These are phyloP conservation scores for Tolmerus cingulatus DNA, from an alignment of 2,888 invertebrate genomes.

Conservation along the genomic window DNA sequence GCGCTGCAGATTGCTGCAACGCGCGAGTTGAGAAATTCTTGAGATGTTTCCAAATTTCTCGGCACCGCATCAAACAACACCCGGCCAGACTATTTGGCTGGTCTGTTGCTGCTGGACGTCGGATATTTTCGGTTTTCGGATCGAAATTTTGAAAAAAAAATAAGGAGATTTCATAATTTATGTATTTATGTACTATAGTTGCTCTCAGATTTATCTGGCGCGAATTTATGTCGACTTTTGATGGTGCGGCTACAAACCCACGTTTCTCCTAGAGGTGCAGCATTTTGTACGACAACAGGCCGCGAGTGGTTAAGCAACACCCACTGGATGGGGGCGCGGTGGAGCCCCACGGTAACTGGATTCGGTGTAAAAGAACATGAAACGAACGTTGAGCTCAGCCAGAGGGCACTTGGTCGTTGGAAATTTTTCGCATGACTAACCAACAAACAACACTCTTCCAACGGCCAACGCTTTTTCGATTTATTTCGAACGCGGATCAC, in stretches of 20 bases:
- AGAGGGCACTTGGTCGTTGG: neutral
- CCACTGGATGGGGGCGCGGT: neutral
- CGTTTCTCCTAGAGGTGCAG: neutral
- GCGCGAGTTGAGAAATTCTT: neutral
- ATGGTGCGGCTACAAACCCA: neutral
- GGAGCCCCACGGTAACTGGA: neutral
- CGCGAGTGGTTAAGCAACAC: neutral
- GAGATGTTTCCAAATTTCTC: conserved; percentile 6
- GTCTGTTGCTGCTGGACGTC: neutral
- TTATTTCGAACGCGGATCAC: neutral
- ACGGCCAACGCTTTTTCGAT: neutral
- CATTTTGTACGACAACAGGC: neutral
- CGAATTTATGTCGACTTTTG: neutral
- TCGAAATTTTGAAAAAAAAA: neutral
- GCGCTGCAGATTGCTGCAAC: neutral
- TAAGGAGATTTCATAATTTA: neutral
- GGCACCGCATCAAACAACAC: neutral
- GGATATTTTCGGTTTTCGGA: neutral
- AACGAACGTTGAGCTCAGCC: neutral
- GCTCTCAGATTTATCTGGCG: neutral
- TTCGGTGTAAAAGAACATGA: conserved; percentile 9
- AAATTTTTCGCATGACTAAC: conserved; percentile 31
- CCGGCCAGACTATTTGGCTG: neutral
- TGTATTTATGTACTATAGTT: too few relatives aligned
- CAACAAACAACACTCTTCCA: neutral